Percentiles rank a stretch among this genome's conserved stretches.
These are phyloP conservation scores for Diacarnus erythraeanus DNA, from an alignment of 37 sponge, comb jelly and placozoan genomes.

Conservation along the genomic window DNA sequence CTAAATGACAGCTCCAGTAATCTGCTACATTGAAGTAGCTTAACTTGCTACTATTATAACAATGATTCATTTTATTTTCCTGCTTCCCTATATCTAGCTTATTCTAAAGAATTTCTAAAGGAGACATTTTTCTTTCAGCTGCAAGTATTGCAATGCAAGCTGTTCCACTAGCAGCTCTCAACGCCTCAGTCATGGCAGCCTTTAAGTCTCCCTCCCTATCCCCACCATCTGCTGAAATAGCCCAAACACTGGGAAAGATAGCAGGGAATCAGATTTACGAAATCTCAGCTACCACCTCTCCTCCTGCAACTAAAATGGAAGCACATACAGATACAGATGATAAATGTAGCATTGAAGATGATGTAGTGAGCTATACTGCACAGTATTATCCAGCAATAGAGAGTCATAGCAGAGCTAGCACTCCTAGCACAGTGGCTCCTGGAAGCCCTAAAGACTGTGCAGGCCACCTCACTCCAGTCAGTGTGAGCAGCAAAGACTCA, in stretches of 20 bases:
- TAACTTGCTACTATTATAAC: no score
- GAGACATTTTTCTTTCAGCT: neutral
- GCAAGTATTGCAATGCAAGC: slow-evolving; percentile 4
- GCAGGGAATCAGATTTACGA: slow-evolving; percentile 7
- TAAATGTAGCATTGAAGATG: slow-evolving; percentile 2
- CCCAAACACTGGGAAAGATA: slow-evolving; percentile 5
- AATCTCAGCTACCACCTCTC: neutral
- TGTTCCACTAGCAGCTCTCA: slow-evolving; percentile 10
- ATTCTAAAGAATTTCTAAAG: neutral
- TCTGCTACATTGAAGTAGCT: neutral
- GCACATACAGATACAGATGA: neutral
- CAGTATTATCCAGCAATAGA: slow-evolving; percentile 31
- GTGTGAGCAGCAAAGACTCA: slow-evolving; percentile 20
- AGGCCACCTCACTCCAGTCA: neutral
- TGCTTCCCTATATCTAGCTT: neutral
- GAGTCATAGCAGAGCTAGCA: slow-evolving; percentile 4
- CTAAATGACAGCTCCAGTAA: neutral
- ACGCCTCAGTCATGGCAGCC: slow-evolving; percentile 5
- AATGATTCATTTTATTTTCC: no score
- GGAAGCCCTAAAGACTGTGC: slow-evolving; percentile 13
- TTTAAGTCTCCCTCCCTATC: slow-evolving; percentile 16
- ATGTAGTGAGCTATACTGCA: slow-evolving; percentile 3
- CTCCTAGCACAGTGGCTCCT: neutral
- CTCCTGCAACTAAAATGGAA: neutral
- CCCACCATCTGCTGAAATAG: slow-evolving; percentile 8